Evolutionary conservation across 2,113 vertebrate species (phyloP).

Genomic region (Phyllopteryx taeniolatus): DNA sequence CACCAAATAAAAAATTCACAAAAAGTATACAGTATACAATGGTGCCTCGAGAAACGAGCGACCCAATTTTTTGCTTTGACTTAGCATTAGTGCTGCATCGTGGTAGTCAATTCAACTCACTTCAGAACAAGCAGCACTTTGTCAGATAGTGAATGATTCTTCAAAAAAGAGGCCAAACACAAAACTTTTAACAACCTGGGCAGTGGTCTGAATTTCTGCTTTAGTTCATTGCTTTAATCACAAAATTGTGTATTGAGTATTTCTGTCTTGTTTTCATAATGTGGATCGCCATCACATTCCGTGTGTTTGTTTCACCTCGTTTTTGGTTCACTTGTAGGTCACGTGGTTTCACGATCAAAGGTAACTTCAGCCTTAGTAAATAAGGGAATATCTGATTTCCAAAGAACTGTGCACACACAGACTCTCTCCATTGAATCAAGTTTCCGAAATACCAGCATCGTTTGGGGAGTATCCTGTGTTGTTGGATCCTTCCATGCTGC

Average conservation of each 20-base stretch:
- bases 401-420: conserved; percentile 14
- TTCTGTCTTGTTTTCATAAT: neutral
- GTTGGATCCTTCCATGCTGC: conserved; percentile 30
- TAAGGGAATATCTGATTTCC: conserved; percentile 34
- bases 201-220: neutral
- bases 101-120: too few species aligned
- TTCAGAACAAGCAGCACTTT: too few species aligned
- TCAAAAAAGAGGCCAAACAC: neutral
- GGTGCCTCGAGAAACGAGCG: too few species aligned
- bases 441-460: conserved; percentile 43
- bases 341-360: conserved; percentile 26
- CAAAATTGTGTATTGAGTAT: neutral
- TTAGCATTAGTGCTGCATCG: too few species aligned
- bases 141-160: neutral
- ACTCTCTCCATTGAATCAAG: conserved; percentile 26
- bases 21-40: too few species aligned
- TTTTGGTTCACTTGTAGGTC: conserved; percentile 19
- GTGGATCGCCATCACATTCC: neutral
- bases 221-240: too few species aligned
- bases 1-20: too few species aligned
- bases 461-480: conserved; percentile 30
- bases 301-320: neutral
- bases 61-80: too few species aligned
- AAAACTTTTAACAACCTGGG: too few species aligned
- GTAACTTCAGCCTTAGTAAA: conserved; percentile 23